Evolutionary conservation across 2,888 invertebrate genomes (phyloP), one percentile per base, ranked within the genome.

Genomic region (Caenorhabditis afra): DNA sequence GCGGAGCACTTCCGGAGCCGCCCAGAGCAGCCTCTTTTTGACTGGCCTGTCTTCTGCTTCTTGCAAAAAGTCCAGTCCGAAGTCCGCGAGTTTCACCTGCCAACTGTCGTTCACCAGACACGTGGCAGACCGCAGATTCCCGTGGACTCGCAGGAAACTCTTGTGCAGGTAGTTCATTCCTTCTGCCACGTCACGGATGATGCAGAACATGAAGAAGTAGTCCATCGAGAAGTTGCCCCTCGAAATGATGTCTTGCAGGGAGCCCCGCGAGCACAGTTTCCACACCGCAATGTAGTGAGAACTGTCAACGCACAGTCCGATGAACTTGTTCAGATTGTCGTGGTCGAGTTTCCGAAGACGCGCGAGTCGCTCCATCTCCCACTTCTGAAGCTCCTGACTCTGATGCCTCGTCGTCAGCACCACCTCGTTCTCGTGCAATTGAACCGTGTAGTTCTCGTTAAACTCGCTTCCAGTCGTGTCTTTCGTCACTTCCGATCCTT

Each of bases 71-170:
- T 74, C 68, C 20, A 74, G n/a, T 5, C 79, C 79, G 37, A 44
- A 79, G 41, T 79, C 79, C 0, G 73, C 65, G 4, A 79, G 52
- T 41, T 79, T 79, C 35, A 79, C 70, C 58, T 85, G 85, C 87
- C 87, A 87, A 45, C 86, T 74, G 44, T 87, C 87, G 47, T 87
- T 85, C 1, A 87, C 84, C 22, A 87, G 58, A 65, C 87, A 87
- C 20, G 83, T 79, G 22, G 64, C 70, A 0, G 73, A 86, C 10
- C 79, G 76, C 4, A 87, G 77, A 11, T 80, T 70, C 10, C 87
- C 87, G 53, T 87, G 87, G 14, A 68, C 49, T 5, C 68, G 68
- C 1, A 87, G 59, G 52, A 86, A 84, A 18, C 79, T 76, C 49
- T 74, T 53, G 64, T 84, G 83, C 10, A 87, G 78, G 41, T 76